Base-by-base conservation (phyloP, 1,140 invertebrate species). In the Bombus pascuorum region DNA sequence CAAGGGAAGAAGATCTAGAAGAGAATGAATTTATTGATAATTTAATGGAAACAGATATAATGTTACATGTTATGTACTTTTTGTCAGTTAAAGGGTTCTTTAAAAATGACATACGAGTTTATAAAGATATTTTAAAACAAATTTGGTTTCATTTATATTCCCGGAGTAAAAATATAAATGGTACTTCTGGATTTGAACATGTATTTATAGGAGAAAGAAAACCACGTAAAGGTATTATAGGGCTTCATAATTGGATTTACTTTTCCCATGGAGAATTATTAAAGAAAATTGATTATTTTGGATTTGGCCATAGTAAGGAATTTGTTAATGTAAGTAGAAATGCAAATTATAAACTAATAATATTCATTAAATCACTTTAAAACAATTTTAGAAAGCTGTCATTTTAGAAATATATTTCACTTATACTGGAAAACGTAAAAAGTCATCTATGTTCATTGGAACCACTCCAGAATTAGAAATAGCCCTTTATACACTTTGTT, bases 91-190 rank as follows among this genome's bases (percentile, higher is more conserved):
- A 96, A 90, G 93, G 94, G 80, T 94, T 85, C 34, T 87, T 92
- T 77, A 15, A 18, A 47, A 83, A 86, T 28, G 70, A 90, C 72
- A 32, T 93, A 1, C 28, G 79, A 28, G 71, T 71, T 12, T 97
- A 98, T 91, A 96, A 96, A 78, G 96, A 97, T 87, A 95, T 96
- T 62, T 93, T 98, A n/a, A 96, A 97, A 90, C 95, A 97, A 84
- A 95, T 98, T 74, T 98, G 97, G 97, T 98, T 98, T 92, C 96
- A 96, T 3, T 94, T 97, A 86, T 98, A 98, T 91, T 96, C 97
- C 5, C 95, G 98, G 87, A 96, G 96, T 10, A 95, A 96, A 91
- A 57, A 89, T 77, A 42, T 92, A 93, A 74, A 93, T 92, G 78
- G 91, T 91, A 85, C 92, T 92, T 86, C 91, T 93, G 84, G 95